Percentiles rank a stretch among this genome's conserved stretches.
phyloP scores from a whole-genome alignment of 2,888 invertebrate species.

The Heteromurus nitidus region DNA sequence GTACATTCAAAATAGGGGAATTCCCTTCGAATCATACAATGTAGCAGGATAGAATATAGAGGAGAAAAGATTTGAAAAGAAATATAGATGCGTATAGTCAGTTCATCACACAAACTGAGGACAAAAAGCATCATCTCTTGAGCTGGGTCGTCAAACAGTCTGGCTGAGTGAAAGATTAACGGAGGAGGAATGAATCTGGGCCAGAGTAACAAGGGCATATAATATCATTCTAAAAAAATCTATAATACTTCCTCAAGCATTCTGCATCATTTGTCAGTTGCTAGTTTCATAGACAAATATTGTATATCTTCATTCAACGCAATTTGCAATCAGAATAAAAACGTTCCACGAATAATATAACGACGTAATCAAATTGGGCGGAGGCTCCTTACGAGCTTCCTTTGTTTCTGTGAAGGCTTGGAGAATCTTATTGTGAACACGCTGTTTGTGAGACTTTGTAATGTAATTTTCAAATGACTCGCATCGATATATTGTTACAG shows the following conservation, averaged over 20 bases:
- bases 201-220: slow-evolving; percentile 11
- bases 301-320: background rate
- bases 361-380: slow-evolving; percentile 1
- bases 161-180: slow-evolving; percentile 42
- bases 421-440: too few relatives aligned
- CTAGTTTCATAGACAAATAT: too few relatives aligned
- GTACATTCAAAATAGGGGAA: too few relatives aligned
- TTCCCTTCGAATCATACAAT: too few relatives aligned
- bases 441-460: too few relatives aligned
- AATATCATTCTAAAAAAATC: slow-evolving; percentile 10
- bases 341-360: background rate
- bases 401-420: background rate
- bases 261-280: background rate
- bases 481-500: too few relatives aligned
- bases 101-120: too few relatives aligned
- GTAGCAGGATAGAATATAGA: background rate
- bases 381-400: background rate
- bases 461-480: too few relatives aligned
- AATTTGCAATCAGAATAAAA: slow-evolving; percentile 10
- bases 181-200: background rate
- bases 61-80: too few relatives aligned
- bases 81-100: too few relatives aligned
- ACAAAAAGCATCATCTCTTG: slow-evolving; percentile 6
- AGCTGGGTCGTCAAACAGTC: slow-evolving; percentile 35
- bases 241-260: background rate